Conservation (phyloP, 1,140 invertebrate genomes). For the Sipha flava region DNA sequence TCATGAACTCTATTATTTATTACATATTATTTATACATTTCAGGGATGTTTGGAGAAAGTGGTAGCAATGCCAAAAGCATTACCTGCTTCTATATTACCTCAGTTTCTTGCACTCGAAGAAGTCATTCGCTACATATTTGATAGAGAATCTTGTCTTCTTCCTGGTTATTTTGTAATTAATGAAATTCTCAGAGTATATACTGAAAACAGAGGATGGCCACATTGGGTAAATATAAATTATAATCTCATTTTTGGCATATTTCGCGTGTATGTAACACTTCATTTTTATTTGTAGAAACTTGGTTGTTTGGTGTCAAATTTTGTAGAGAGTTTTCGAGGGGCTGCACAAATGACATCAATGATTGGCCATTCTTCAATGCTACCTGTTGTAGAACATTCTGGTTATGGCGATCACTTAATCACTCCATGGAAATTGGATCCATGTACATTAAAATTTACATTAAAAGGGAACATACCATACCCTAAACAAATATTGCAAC, state of each 20-base stretch:
- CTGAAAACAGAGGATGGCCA: constrained; percentile 70
- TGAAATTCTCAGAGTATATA: constrained; percentile 82
- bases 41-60: constrained; percentile 80
- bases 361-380: constrained; percentile 76
- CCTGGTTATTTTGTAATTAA: constrained; percentile 92
- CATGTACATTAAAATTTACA: constrained; percentile 72
- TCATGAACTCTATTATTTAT: no score
- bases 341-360: constrained; percentile 93
- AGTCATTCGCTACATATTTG: constrained; percentile 81
- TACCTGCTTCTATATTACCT: constrained; percentile 68
- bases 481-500: constrained; percentile 76
- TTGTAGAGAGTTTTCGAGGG: constrained; percentile 83
- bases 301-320: constrained; percentile 71
- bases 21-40: constrained; percentile 29
- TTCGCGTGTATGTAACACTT: no score
- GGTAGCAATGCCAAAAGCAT: constrained; percentile 60
- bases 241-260: not conserved
- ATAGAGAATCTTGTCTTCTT: constrained; percentile 80
- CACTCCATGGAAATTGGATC: constrained; percentile 86
- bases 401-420: constrained; percentile 79
- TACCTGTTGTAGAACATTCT: constrained; percentile 89
- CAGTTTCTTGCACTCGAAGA: constrained; percentile 71
- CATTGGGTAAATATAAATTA: constrained; percentile 66
- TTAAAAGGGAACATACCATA: constrained; percentile 89
- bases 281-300: constrained; percentile 54